These are phyloP conservation scores for Silurus meridionalis DNA, from an alignment of 2,113 vertebrate species.

Conservation along the genomic window DNA sequence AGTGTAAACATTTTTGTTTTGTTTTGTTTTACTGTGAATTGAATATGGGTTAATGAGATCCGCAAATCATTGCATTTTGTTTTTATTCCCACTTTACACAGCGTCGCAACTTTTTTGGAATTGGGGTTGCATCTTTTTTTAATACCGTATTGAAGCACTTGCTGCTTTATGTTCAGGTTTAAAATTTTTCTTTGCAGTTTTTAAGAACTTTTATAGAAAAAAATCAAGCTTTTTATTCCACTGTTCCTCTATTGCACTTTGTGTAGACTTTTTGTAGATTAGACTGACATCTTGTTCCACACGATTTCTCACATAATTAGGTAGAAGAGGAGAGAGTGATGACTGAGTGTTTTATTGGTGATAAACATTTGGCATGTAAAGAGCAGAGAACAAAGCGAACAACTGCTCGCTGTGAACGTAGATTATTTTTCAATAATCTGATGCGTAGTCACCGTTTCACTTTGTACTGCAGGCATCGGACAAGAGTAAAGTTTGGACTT, in stretches of 20 bases:
- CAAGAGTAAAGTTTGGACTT: not conserved
- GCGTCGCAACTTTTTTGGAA: too few species aligned
- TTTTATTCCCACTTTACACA: too few species aligned
- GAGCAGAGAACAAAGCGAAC: not conserved
- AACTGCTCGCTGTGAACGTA: not conserved
- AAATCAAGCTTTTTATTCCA: not conserved
- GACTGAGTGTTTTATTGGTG: constrained; percentile 21
- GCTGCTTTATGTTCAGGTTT: constrained; percentile 26
- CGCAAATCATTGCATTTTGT: too few species aligned
- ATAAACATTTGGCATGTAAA: constrained; percentile 8
- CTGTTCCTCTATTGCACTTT: constrained; percentile 5
- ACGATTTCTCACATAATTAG: not conserved
- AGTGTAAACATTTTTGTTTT: too few species aligned
- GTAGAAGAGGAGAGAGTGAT: not conserved
- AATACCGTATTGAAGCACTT: constrained; percentile 31
- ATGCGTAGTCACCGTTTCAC: not conserved
- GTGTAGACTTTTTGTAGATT: not conserved
- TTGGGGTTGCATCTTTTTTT: not conserved
- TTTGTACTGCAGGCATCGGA: not conserved
- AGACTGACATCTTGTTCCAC: not conserved
- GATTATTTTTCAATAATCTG: not conserved
- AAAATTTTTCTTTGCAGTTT: not conserved
- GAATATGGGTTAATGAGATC: too few species aligned
- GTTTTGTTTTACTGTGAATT: too few species aligned
- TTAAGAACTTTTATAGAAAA: not conserved